Evolutionary conservation across 2,888 invertebrate species (phyloP), one percentile per base, ranked within the genome.

Genomic region (Andrena dorsata): DNA sequence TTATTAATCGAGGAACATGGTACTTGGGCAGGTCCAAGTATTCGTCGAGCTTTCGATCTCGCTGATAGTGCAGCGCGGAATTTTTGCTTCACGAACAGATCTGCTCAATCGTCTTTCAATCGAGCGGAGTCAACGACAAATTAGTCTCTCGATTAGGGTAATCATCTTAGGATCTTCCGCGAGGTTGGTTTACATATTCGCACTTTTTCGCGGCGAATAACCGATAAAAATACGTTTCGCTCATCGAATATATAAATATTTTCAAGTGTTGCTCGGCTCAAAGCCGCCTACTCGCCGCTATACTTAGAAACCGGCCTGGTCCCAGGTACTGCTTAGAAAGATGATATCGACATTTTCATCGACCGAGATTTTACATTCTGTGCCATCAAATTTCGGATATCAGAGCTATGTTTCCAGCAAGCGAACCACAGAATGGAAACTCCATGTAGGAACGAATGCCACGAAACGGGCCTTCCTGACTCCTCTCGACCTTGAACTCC

Each of bases 211-310:
- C 51, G 26, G 49, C 65, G 63, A 56, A 64, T 72, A 74, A 77
- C 69, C 63, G 92, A 92, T 92, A 92, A 92, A 93, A 93, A 93
- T 92, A 92, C 90, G 86, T 88, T 91, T 89, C 88, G 86, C 87
- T 89, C 86, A 80, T 76, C 90, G 86, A 88, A 91, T 90, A 91
- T 92, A 93, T 92, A 92, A 93, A 93, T 92, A 93, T 92, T 93
- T 92, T 89, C 87, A 86, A 90, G 90, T 90, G 90, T 91, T 90
- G 90, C 91, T 89, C 89, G 89, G 82, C 87, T 90, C 90, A 90
- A 93, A 91, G 89, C 91, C 93, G 93, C 93, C 93, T 93, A 93
- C 93, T 91, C 90, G 88, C 79, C 85, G 90, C 93, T 94, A 94
- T 93, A 93, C 92, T 93, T 94, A 94, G 94, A 93, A 89, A 83